Percentiles rank a stretch among this genome's conserved stretches.
phyloP scores from a whole-genome alignment of 2,797 vertebrate genomes.

The Lepilemur septentrionalis region DNA sequence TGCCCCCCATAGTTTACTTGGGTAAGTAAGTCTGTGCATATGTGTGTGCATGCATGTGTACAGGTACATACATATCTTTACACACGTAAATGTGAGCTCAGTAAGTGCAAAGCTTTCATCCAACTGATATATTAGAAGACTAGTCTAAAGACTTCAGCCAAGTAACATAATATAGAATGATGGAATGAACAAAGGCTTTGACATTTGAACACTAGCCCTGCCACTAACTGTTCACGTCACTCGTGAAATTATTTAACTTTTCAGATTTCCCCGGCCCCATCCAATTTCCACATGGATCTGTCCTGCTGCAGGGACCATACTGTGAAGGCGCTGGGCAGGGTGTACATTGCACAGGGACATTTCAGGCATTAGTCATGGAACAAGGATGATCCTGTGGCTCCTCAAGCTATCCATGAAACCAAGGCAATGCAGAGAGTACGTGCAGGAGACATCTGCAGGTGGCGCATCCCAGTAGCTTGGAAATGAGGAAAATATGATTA shows the following conservation, averaged over 20 bases:
- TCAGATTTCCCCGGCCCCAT: not conserved
- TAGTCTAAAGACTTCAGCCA: not conserved
- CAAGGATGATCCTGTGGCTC: not conserved
- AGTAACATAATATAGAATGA: not conserved
- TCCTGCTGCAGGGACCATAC: too few species aligned
- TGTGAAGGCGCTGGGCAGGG: not conserved
- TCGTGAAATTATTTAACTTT: not conserved
- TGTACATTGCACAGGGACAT: not conserved
- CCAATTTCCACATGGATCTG: not conserved
- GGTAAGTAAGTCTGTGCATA: too few species aligned
- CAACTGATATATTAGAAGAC: not conserved
- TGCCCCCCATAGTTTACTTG: not conserved
- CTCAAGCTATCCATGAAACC: not conserved
- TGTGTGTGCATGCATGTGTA: not conserved
- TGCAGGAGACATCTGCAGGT: not conserved
- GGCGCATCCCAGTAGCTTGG: too few species aligned
- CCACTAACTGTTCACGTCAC: rapidly evolving
- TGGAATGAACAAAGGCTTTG: not conserved
- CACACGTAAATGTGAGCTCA: not conserved
- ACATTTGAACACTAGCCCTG: not conserved
- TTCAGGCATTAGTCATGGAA: not conserved
- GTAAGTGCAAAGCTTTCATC: not conserved
- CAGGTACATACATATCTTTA: not conserved
- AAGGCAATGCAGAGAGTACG: not conserved
- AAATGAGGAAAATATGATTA: not conserved